These are phyloP conservation scores for Carpatolechia fugitivella DNA, from an alignment of 2,888 invertebrate genomes.

Conservation along the genomic window DNA sequence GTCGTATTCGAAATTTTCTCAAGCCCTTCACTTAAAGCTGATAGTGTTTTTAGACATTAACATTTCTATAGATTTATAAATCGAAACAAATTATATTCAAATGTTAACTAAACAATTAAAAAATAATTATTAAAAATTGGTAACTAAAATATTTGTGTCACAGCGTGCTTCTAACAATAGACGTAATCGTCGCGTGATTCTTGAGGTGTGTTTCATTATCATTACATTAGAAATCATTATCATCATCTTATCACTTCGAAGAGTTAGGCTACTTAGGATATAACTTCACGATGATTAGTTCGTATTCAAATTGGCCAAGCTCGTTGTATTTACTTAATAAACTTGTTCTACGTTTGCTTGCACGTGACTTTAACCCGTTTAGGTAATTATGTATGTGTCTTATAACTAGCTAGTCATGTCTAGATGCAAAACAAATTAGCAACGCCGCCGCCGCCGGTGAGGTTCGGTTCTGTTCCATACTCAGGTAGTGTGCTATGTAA, in stretches of 20 bases:
- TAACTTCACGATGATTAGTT: background rate
- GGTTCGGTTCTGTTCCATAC: conserved; percentile 24
- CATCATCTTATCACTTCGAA: background rate
- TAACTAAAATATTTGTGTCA: conserved; percentile 9
- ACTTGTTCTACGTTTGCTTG: conserved; percentile 2
- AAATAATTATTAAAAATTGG: too few relatives aligned
- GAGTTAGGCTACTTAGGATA: too few relatives aligned
- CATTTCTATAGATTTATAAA: too few relatives aligned
- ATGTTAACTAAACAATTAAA: too few relatives aligned
- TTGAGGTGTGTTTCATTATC: conserved; percentile 4
- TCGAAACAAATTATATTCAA: too few relatives aligned
- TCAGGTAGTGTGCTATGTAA: conserved; percentile 25
- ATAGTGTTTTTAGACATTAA: too few relatives aligned
- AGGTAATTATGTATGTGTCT: conserved; percentile 9
- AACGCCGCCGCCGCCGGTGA: conserved; percentile 10
- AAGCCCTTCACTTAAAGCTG: too few relatives aligned
- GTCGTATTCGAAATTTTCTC: too few relatives aligned
- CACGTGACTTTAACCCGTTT: background rate
- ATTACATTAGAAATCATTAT: background rate
- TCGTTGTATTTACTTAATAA: background rate
- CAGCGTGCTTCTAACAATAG: conserved; percentile 9
- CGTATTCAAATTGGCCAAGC: background rate
- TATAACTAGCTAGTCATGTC: conserved; percentile 14
- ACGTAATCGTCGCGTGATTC: conserved; percentile 7
- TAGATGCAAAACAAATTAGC: conserved; percentile 28